Evolutionary conservation across 2,113 vertebrate genomes (phyloP), one percentile per base, ranked within the genome.

Genomic region (Phoxinus phoxinus): DNA sequence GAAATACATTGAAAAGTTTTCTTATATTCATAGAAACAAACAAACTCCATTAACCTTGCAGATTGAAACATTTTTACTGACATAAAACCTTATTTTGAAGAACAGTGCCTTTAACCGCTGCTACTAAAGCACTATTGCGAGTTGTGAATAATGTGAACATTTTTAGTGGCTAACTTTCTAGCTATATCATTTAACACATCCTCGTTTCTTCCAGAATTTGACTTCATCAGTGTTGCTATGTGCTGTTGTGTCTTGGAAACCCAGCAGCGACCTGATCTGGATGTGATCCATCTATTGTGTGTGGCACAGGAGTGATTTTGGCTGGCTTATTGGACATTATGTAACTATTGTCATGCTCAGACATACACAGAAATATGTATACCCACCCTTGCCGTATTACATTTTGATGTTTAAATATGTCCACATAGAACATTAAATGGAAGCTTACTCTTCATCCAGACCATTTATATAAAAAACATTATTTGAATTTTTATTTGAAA

Each of bases 221-320:
- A 79, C 25, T 46, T 32, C 23, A 78, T 85, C 69, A 59, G 51
- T 53, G 51, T 72, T 72, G 63, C 65, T 80, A 41, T 72, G 76
- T 41, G 65, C 25, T 30, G 19, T 80, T 80, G 76, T 72, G 63
- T 59, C 35, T 41, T 80, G 35, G 84, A 85, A 51, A 77, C 74
- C n/a, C 17, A 80, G 23, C 19, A 21, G 48, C 15, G 76, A 69
- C 53, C 56, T 87, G 51, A 79, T 48, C 46, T 80, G 75, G 81
- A 83, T 37, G 35, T 8, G 30, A 73, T 61, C 81, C 81, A 72
- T 79, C 37, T 53, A 87, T 87, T 87, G 51, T 87, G 35, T 53
- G 48, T 46, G 56, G 32, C 51, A 69, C 51, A 86, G 53, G 80
- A 76, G 51, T 72, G 41, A 87, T 48, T 53, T 17, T 84, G 53